Conservation (phyloP, 2,888 invertebrate genomes). For the Steinernema scapterisci region DNA sequence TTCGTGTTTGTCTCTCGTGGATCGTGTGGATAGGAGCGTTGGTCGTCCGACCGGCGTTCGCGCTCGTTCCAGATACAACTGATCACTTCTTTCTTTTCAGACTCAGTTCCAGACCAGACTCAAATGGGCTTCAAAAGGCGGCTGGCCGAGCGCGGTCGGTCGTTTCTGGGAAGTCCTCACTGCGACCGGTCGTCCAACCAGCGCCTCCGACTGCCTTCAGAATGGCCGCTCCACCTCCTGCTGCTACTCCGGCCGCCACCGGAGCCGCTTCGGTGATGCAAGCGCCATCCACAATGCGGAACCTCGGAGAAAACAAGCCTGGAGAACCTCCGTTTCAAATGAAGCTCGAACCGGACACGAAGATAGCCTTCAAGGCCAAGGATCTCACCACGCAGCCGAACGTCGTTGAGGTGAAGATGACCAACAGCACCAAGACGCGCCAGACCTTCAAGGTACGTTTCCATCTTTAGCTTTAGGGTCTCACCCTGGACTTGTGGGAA, state of each 20-base stretch:
- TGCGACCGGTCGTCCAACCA: slow-evolving; percentile 6
- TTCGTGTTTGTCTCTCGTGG: too few relatives aligned
- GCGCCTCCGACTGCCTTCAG: neutral
- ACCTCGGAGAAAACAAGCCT: slow-evolving; percentile 31
- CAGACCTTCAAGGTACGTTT: slow-evolving; percentile 41
- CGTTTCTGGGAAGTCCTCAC: neutral
- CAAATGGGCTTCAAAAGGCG: neutral
- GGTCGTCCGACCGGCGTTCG: too few relatives aligned
- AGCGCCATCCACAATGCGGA: neutral
- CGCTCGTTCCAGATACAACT: too few relatives aligned
- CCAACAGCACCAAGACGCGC: slow-evolving; percentile 38
- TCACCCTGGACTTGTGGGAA: too few relatives aligned
- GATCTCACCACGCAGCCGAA: slow-evolving; percentile 9
- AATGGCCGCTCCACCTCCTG: slow-evolving; percentile 19
- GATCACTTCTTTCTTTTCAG: too few relatives aligned
- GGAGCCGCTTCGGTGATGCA: slow-evolving; percentile 15
- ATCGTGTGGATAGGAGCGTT: too few relatives aligned
- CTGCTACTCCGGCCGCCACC: neutral
- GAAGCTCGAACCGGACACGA: slow-evolving; percentile 47
- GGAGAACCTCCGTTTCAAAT: slow-evolving; percentile 51
- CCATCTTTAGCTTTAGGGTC: too few relatives aligned
- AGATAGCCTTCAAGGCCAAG: slow-evolving; percentile 44
- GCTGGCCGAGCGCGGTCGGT: neutral
- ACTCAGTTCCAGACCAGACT: neutral
- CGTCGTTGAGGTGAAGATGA: slow-evolving; percentile 35